Evolutionary conservation across 2,888 invertebrate genomes (phyloP).

Genomic region (Matsumyia berberina): DNA sequence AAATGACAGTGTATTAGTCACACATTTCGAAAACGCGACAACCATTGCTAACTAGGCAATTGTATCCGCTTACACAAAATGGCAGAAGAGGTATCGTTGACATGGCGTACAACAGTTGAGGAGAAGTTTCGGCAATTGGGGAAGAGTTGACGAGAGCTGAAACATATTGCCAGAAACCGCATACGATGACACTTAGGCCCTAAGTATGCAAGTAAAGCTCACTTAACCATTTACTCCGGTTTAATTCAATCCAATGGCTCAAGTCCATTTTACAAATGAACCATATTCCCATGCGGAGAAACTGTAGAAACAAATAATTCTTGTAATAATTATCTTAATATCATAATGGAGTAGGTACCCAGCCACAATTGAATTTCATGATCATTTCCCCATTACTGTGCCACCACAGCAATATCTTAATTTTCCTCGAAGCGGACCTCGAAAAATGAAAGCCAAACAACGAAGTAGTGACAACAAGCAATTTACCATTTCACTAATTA

Average conservation of each 20-base stretch:
- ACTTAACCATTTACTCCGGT: neutral
- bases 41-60: too few species aligned
- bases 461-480: constrained; percentile 2
- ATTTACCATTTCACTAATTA: constrained; percentile 14
- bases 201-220: too few species aligned
- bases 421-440: neutral
- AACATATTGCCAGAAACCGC: too few species aligned
- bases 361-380: constrained; percentile 6
- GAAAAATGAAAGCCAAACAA: constrained; percentile 7
- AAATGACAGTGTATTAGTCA: too few species aligned
- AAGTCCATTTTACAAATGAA: neutral
- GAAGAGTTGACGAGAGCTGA: too few species aligned
- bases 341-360: constrained; percentile 13
- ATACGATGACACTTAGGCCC: too few species aligned
- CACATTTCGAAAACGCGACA: too few species aligned
- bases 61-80: too few species aligned
- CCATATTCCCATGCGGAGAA: neutral
- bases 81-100: too few species aligned
- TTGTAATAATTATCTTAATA: constrained; percentile 23
- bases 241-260: neutral
- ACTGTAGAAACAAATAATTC: constrained; percentile 7
- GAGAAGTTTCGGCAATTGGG: too few species aligned
- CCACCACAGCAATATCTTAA: constrained; percentile 5
- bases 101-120: too few species aligned
- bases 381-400: neutral